Conservation (phyloP, 2,797 vertebrate species). For the Champsocephalus esox region DNA sequence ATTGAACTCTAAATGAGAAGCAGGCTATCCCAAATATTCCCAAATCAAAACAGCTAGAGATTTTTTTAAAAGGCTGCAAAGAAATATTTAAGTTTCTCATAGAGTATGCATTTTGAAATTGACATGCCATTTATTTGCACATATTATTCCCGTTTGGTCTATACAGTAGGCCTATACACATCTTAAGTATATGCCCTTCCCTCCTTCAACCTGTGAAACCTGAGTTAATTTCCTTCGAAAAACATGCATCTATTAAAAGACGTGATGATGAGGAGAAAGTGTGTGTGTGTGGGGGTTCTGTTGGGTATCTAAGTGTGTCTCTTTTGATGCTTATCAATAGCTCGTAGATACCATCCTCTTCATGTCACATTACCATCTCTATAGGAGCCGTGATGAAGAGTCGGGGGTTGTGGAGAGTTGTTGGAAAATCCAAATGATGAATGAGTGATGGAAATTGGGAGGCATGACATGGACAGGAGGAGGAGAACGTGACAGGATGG, state of each 20-base stretch:
- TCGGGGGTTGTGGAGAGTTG: background rate
- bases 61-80: too few species aligned
- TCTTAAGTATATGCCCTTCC: background rate
- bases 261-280: background rate
- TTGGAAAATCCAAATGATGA: conserved; percentile 50
- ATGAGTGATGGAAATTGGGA: conserved; percentile 64
- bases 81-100: too few species aligned
- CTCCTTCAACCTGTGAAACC: background rate
- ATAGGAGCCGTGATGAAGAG: conserved; percentile 62
- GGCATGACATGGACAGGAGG: conserved; percentile 57
- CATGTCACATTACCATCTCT: conserved; percentile 79
- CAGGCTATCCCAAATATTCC: too few species aligned
- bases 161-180: too few species aligned
- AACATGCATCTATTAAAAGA: conserved; percentile 19
- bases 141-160: too few species aligned
- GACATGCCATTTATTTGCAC: too few species aligned
- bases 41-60: too few species aligned
- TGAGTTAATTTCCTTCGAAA: background rate
- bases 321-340: conserved; percentile 71
- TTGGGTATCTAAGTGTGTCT: conserved; percentile 39
- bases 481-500: conserved; percentile 31
- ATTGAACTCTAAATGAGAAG: too few species aligned
- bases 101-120: too few species aligned
- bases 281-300: background rate
- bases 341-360: conserved; percentile 67